Percentiles rank a stretch among this genome's conserved stretches.
These are phyloP conservation scores for Scaptomyza pallida DNA, from an alignment of 1,140 invertebrate genomes.

Conservation along the genomic window DNA sequence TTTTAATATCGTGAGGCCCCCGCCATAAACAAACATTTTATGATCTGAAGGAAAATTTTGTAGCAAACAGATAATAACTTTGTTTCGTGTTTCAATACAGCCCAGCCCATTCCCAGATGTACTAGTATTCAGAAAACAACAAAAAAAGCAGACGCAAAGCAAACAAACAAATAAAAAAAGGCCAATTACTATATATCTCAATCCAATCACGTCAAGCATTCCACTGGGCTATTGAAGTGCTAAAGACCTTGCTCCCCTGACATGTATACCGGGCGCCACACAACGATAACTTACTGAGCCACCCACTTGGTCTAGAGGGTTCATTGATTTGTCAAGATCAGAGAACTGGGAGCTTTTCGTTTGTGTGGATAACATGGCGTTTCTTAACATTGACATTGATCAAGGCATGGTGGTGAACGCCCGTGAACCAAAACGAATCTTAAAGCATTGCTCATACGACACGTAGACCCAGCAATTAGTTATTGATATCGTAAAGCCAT, in stretches of 20 bases:
- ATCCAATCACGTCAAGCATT: slow-evolving; percentile 22
- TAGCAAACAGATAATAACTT: slow-evolving; percentile 53
- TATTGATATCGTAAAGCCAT: not conserved
- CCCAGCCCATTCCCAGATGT: slow-evolving; percentile 39
- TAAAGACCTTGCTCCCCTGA: slow-evolving; percentile 32
- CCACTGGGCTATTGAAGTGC: slow-evolving; percentile 25
- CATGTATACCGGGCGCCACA: slow-evolving; percentile 5
- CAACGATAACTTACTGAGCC: not conserved
- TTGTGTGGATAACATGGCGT: slow-evolving; percentile 18
- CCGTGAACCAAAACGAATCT: slow-evolving; percentile 21
- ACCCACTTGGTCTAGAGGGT: slow-evolving; percentile 14
- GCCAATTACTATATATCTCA: slow-evolving; percentile 32
- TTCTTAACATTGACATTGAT: slow-evolving; percentile 25
- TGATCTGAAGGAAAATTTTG: slow-evolving; percentile 67
- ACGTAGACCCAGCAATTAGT: slow-evolving; percentile 11
- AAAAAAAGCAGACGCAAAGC: slow-evolving; percentile 46
- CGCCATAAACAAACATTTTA: slow-evolving; percentile 61
- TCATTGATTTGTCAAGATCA: slow-evolving; percentile 43
- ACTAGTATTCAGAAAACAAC: not conserved
- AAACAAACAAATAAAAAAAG: slow-evolving; percentile 60
- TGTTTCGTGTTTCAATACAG: slow-evolving; percentile 20
- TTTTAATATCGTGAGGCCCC: slow-evolving; percentile 22
- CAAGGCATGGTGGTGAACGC: slow-evolving; percentile 15
- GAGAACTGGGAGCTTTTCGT: slow-evolving; percentile 11
- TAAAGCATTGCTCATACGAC: slow-evolving; percentile 27